Conservation (phyloP, 1,140 invertebrate genomes). For the Drosophila pandora region DNA sequence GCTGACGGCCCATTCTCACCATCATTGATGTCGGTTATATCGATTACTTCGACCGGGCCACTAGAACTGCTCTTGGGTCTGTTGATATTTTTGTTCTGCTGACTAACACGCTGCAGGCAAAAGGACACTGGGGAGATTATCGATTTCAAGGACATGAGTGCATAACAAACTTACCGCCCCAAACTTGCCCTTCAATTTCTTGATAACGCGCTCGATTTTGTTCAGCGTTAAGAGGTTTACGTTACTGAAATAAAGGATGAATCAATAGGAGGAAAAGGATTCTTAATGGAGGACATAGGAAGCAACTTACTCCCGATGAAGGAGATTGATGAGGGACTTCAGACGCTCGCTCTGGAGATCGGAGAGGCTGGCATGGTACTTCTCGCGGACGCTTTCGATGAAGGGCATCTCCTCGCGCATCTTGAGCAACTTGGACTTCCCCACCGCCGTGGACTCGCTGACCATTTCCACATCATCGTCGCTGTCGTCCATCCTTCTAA, state of each 20-base stretch:
- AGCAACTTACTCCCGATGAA: slow-evolving; percentile 51
- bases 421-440: slow-evolving; percentile 16
- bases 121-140: background rate
- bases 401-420: slow-evolving; percentile 42
- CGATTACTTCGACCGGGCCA: background rate
- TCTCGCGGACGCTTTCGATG: slow-evolving; percentile 26
- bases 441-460: background rate
- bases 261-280: too few species aligned
- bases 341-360: slow-evolving; percentile 28
- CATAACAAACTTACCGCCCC: slow-evolving; percentile 29
- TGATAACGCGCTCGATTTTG: slow-evolving; percentile 48
- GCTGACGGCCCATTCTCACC: background rate
- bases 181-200: slow-evolving; percentile 48
- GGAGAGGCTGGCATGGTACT: slow-evolving; percentile 15
- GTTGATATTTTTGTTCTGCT: background rate
- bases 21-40: background rate
- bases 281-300: too few species aligned
- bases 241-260: background rate
- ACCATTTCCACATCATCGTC: background rate
- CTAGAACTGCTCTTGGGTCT: background rate
- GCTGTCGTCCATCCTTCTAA: slow-evolving; percentile 20
- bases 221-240: slow-evolving; percentile 8
- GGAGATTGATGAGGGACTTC: slow-evolving; percentile 16
- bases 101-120: background rate
- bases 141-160: too few species aligned